These are phyloP conservation scores for Odontamblyopus rebecca DNA, from an alignment of 2,797 vertebrate species.

Conservation along the genomic window DNA sequence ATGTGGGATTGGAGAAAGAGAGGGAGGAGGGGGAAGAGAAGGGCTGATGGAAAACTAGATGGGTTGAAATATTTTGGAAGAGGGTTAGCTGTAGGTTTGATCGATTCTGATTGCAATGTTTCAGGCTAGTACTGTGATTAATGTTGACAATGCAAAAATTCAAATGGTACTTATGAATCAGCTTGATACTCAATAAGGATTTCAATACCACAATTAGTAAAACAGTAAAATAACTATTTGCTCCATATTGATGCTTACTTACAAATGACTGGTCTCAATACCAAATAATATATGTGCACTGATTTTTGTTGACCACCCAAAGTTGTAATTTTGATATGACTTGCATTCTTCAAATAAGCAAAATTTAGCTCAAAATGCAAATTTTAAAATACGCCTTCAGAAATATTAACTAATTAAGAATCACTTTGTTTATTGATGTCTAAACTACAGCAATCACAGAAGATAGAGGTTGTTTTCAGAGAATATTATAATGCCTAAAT, in stretches of 20 bases:
- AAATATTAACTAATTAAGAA: background rate
- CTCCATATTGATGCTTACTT: too few species aligned
- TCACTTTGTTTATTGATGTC: background rate
- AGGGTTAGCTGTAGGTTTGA: constrained; percentile 35
- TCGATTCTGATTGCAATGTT: background rate
- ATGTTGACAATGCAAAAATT: background rate
- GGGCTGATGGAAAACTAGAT: constrained; percentile 23
- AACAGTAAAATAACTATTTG: too few species aligned
- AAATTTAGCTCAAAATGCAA: background rate
- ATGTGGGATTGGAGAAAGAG: constrained; percentile 32
- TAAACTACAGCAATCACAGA: background rate
- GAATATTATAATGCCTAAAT: background rate
- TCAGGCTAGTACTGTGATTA: background rate
- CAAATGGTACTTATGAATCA: too few species aligned
- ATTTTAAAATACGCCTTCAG: background rate
- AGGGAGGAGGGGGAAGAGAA: constrained; percentile 34
- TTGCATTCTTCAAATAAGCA: too few species aligned
- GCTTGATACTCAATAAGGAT: too few species aligned
- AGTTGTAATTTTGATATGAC: too few species aligned
- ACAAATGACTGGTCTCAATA: too few species aligned
- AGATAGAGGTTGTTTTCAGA: background rate
- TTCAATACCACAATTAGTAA: too few species aligned
- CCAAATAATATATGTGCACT: too few species aligned
- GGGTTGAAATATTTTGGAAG: constrained; percentile 55
- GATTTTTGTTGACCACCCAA: too few species aligned